These are phyloP conservation scores for Kryptolebias ocellatus DNA, from an alignment of 2,797 vertebrate genomes.

Conservation along the genomic window DNA sequence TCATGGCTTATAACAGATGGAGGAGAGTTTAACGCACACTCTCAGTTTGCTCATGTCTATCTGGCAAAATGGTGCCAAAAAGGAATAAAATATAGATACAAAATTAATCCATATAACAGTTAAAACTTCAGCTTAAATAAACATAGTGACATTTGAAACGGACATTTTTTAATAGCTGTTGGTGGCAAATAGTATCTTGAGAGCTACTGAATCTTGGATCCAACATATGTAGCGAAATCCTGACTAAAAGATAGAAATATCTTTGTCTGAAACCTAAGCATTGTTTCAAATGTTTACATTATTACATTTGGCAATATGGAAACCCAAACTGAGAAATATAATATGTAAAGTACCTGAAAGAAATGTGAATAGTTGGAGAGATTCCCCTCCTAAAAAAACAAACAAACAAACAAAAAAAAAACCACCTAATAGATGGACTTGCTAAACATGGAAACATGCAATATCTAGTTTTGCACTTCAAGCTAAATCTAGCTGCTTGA, in stretches of 20 bases:
- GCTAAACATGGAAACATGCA: not conserved
- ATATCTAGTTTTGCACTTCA: not conserved
- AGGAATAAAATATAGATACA: not conserved
- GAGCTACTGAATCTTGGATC: no score
- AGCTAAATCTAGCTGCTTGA: not conserved
- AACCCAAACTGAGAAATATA: constrained; percentile 1
- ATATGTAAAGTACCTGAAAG: not conserved
- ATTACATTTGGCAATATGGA: no score
- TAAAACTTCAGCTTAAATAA: constrained; percentile 23
- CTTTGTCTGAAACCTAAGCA: not conserved
- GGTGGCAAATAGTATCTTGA: no score
- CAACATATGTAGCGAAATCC: not conserved
- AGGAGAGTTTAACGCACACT: constrained; percentile 26
- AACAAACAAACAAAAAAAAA: not conserved
- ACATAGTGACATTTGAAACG: not conserved
- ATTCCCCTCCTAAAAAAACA: not conserved
- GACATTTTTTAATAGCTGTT: no score
- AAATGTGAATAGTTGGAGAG: not conserved
- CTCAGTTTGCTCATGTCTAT: constrained; percentile 39
- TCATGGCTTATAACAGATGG: constrained; percentile 37
- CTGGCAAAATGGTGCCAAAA: constrained; percentile 3
- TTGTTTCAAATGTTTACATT: no score
- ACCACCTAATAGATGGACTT: no score
- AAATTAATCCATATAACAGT: constrained; percentile 16
- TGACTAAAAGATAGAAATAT: not conserved